Evolutionary conservation across 2,888 invertebrate genomes (phyloP).

Genomic region (Biston stratarius): DNA sequence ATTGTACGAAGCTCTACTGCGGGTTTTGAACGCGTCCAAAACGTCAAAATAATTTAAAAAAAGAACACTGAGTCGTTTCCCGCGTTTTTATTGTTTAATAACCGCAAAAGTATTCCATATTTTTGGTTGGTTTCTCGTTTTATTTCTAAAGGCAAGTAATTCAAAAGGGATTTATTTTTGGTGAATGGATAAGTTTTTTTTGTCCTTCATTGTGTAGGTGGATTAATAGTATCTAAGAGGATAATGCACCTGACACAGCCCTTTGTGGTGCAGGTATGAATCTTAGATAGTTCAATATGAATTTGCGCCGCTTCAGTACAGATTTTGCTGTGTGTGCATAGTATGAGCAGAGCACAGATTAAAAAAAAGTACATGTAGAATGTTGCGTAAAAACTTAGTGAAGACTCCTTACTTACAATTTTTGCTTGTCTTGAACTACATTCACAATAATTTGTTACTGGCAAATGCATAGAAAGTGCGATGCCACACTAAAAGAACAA

Average conservation of each 20-base stretch:
- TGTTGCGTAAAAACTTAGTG: too few species aligned
- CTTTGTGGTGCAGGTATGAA: conserved; percentile 72
- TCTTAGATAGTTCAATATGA: conserved; percentile 41
- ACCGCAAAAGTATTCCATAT: conserved; percentile 71
- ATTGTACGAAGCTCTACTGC: conserved; percentile 63
- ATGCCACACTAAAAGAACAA: too few species aligned
- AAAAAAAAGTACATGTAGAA: background rate
- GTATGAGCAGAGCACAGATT: conserved; percentile 46
- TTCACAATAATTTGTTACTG: too few species aligned
- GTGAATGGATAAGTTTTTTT: conserved; percentile 73
- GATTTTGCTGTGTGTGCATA: conserved; percentile 72
- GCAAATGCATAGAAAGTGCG: too few species aligned
- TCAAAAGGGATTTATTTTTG: conserved; percentile 74
- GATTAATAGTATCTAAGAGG: conserved; percentile 74
- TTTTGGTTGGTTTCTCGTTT: conserved; percentile 63
- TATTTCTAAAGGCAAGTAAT: conserved; percentile 62
- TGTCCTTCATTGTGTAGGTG: conserved; percentile 65
- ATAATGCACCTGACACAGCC: conserved; percentile 80
- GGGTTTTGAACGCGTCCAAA: conserved; percentile 65
- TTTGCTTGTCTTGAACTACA: too few species aligned
- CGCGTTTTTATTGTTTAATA: conserved; percentile 68
- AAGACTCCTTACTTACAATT: too few species aligned
- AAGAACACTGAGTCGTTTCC: conserved; percentile 57
- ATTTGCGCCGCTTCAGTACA: conserved; percentile 50
- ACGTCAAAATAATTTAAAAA: conserved; percentile 78